These are phyloP conservation scores for Sminthurinus signatus DNA, from an alignment of 1,140 invertebrate species.

Conservation along the genomic window DNA sequence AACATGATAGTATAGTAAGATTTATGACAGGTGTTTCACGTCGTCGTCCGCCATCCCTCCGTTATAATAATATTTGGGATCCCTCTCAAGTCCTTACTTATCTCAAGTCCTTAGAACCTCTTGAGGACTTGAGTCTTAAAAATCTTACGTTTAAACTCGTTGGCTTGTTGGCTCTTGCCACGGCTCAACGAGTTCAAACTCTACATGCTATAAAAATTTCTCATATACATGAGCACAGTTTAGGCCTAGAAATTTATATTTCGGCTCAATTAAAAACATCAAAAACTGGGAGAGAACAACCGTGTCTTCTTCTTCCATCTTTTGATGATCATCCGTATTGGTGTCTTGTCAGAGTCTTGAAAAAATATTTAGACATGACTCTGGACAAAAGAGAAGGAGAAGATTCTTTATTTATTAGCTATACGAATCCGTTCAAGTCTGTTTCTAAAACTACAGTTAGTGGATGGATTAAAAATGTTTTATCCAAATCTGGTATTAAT, in stretches of 20 bases:
- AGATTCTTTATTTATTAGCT: neutral
- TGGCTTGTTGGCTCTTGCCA: conserved; percentile 8
- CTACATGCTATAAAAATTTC: neutral
- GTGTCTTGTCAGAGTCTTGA: neutral
- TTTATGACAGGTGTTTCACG: conserved; percentile 10
- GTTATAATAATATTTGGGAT: conserved; percentile 24
- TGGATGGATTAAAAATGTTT: conserved; percentile 6
- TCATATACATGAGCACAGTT: neutral
- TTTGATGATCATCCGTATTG: neutral
- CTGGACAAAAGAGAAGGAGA: neutral
- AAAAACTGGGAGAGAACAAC: neutral
- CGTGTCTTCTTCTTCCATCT: neutral
- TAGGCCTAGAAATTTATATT: conserved; percentile 10
- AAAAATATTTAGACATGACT: neutral
- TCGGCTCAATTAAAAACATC: conserved; percentile 9
- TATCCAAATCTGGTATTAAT: conserved; percentile 2
- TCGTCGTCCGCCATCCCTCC: neutral
- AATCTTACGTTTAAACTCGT: conserved; percentile 19
- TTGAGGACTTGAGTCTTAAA: conserved; percentile 1
- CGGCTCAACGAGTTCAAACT: conserved; percentile 24
- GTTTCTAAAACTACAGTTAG: conserved; percentile 11
- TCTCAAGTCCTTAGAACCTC: conserved; percentile 1
- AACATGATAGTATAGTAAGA: conserved; percentile 8
- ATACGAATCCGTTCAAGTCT: neutral
- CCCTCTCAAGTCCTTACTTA: conserved; percentile 6